Base-by-base conservation (phyloP, 2,113 vertebrate species). In the Rhagologus leucostigma region DNA sequence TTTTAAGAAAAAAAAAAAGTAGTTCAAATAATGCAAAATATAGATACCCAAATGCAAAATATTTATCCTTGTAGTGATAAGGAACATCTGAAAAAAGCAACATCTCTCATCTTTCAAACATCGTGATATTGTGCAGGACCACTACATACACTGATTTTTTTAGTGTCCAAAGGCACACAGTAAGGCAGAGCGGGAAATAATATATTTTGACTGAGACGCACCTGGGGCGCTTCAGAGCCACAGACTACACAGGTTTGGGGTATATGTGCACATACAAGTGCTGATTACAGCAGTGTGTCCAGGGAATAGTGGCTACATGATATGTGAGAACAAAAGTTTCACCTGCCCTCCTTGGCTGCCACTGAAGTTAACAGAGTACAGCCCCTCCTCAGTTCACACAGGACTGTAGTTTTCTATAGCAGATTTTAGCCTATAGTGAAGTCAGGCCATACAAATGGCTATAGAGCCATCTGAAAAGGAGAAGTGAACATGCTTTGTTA, bases 231-330 rank as follows among this genome's bases (percentile, higher is more conserved):
- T 41, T 59, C 33, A 88, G 35, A 88, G 64, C 29, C 52, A 32
- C 6, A 6, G 32, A 46, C 29, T n/a, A 13, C 21, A 15, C 41
- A 64, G 20, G 52, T 0, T 0, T 59, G 39, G 53, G 49, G 33
- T 80, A 20, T 8, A 35, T 1, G 3, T 2, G 7, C 78, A 42
- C 13, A 50, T 13, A 44, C 6, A 37, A 63, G 9, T 30, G 11
- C 29, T 62, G n/a, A 32, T 60, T 41, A 46, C 80, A 79, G 67
- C 52, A 46, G 24, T 2, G 2, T 47, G 35, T 32, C 29, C 70
- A 55, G 23, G 47, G 30, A 71, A 32, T 4, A 64, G 17, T 46
- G 33, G 44, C 63, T 55, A 52, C 9, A 7, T 17, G 33, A 13
- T 47, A 56, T 10, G 7, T 0, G 2, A 73, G 39, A 78, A 47